Percentiles rank a stretch among this genome's conserved stretches.
Conservation (phyloP, 2,888 invertebrate species). For the Dendrolimus houi region DNA sequence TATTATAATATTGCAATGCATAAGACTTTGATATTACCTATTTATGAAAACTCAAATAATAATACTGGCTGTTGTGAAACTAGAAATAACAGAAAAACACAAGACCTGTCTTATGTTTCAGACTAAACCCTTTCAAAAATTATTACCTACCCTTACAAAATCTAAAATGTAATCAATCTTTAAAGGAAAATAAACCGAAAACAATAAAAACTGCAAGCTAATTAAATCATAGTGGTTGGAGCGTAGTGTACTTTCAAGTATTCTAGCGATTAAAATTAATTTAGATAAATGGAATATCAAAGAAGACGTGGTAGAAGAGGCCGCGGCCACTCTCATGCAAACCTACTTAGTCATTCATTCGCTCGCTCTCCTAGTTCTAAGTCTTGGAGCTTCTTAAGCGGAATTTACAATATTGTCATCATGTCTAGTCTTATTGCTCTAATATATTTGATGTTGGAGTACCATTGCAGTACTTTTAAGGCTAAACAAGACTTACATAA, state of each 20-base stretch:
- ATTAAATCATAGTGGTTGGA: slow-evolving; percentile 5
- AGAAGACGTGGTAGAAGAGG: slow-evolving; percentile 37
- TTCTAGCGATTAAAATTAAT: background rate
- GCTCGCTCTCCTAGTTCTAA: slow-evolving; percentile 12
- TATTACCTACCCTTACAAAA: background rate
- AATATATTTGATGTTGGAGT: slow-evolving; percentile 46
- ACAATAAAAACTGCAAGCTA: too few species aligned
- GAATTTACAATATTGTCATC: slow-evolving; percentile 36
- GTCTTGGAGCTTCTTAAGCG: slow-evolving; percentile 23
- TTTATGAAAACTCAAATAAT: too few species aligned
- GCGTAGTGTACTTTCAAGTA: background rate
- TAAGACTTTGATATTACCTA: too few species aligned
- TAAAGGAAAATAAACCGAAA: slow-evolving; percentile 2
- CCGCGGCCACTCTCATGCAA: slow-evolving; percentile 20
- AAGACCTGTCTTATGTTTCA: too few species aligned
- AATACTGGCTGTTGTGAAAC: too few species aligned
- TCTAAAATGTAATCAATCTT: slow-evolving; percentile 7
- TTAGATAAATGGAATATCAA: slow-evolving; percentile 35
- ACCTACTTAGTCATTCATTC: slow-evolving; percentile 5
- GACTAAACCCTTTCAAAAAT: too few species aligned
- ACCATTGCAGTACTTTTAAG: slow-evolving; percentile 39
- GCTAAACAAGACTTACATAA: slow-evolving; percentile 31
- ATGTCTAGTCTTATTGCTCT: slow-evolving; percentile 36
- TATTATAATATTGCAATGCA: too few species aligned
- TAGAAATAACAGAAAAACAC: too few species aligned